Conservation (phyloP, 2,888 invertebrate species). For the Brachycybe producta region DNA sequence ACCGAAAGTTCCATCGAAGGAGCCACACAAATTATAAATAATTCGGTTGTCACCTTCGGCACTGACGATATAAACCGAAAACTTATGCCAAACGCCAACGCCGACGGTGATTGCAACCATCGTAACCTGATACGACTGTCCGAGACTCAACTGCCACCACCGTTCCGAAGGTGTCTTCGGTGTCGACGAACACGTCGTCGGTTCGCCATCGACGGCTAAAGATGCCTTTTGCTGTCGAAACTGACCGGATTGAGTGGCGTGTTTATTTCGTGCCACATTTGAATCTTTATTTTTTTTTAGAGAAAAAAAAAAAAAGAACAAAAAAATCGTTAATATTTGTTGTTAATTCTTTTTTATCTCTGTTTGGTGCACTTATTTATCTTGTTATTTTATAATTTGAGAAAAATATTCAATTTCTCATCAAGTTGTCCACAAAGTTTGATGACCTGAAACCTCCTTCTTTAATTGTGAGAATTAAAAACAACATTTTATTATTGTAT, state of each 20-base stretch:
- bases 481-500: no score
- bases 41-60: conserved; percentile 26
- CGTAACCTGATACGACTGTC: conserved; percentile 24
- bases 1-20: conserved; percentile 27
- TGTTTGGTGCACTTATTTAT: neutral
- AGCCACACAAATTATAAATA: conserved; percentile 27
- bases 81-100: conserved; percentile 24
- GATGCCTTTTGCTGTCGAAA: conserved; percentile 28
- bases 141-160: conserved; percentile 31
- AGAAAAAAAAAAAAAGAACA: conserved; percentile 5
- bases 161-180: conserved; percentile 27
- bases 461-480: no score
- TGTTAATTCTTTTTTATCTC: neutral
- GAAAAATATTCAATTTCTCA: no score
- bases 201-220: conserved; percentile 29
- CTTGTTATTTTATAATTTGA: no score
- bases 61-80: conserved; percentile 22
- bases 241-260: conserved; percentile 25
- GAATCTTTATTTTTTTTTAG: conserved; percentile 23
- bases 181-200: conserved; percentile 29
- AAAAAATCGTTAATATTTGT: no score
- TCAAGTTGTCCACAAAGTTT: no score
- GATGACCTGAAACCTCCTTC: no score
- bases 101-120: conserved; percentile 27
- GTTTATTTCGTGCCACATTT: conserved; percentile 24